These are phyloP conservation scores for Ctenicera cuprea DNA, from an alignment of 2,888 invertebrate genomes.

Conservation along the genomic window DNA sequence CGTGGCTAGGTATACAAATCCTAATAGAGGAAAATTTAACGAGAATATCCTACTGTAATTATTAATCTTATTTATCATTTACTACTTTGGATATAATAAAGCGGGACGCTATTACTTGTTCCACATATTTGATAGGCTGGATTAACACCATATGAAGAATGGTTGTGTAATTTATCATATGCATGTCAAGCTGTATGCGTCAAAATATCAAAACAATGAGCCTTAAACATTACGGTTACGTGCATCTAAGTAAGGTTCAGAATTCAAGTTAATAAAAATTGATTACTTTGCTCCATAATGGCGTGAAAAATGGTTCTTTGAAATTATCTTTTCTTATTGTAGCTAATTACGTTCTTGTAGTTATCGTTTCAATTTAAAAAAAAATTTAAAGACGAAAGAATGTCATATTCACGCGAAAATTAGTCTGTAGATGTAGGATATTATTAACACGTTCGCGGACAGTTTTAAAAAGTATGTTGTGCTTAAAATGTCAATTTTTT, in stretches of 20 bases:
- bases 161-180: constrained; percentile 42
- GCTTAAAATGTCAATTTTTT: no score
- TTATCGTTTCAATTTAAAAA: not conserved
- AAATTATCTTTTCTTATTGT: not conserved
- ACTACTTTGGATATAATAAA: constrained; percentile 29
- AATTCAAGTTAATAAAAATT: constrained; percentile 30
- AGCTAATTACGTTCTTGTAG: not conserved
- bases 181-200: constrained; percentile 37
- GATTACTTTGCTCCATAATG: constrained; percentile 11
- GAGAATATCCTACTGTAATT: not conserved
- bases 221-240: constrained; percentile 31
- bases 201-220: constrained; percentile 43
- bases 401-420: not conserved
- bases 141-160: constrained; percentile 42
- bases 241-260: constrained; percentile 11
- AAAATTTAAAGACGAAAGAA: not conserved
- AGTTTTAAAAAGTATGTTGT: no score
- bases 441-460: no score
- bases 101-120: constrained; percentile 33
- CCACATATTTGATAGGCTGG: constrained; percentile 32
- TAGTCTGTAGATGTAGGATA: not conserved
- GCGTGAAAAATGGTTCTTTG: constrained; percentile 1
- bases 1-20: no score
- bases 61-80: constrained; percentile 40
- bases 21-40: not conserved